These are phyloP conservation scores for Mythimna pallens DNA, from an alignment of 2,888 invertebrate species.

Conservation along the genomic window DNA sequence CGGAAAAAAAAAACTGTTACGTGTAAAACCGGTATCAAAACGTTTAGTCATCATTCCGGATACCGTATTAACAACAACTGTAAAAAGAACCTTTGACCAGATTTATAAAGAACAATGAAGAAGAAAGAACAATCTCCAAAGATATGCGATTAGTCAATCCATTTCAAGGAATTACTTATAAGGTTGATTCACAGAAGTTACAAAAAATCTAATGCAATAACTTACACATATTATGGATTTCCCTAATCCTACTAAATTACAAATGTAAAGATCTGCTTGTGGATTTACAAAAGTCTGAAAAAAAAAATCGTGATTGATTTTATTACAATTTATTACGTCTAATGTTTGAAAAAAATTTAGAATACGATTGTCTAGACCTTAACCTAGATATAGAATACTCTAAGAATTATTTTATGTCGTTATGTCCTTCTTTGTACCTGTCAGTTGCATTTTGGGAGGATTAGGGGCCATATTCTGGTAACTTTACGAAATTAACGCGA, in stretches of 20 bases:
- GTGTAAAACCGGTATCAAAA: neutral
- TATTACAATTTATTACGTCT: too few species aligned
- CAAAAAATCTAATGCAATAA: conserved; percentile 19
- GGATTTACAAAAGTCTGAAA: too few species aligned
- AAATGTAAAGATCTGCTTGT: neutral
- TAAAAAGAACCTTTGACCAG: neutral
- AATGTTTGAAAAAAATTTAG: too few species aligned
- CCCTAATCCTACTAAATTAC: conserved; percentile 30
- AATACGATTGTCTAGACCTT: too few species aligned
- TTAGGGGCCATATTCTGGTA: too few species aligned
- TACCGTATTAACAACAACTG: conserved; percentile 4
- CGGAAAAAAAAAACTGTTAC: neutral
- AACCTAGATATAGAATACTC: too few species aligned
- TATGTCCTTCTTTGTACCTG: too few species aligned
- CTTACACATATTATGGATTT: conserved; percentile 33
- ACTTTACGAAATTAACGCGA: too few species aligned
- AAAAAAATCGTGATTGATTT: too few species aligned
- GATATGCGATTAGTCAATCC: conserved; percentile 26
- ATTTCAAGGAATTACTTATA: conserved; percentile 29
- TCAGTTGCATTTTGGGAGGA: too few species aligned
- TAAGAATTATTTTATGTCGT: too few species aligned
- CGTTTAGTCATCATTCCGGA: conserved; percentile 25
- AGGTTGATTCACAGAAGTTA: conserved; percentile 28
- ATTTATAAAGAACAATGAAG: conserved; percentile 26
- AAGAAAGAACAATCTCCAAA: conserved; percentile 31